Evolutionary conservation across 2,113 vertebrate species (phyloP), one percentile per base, ranked within the genome.

Genomic region (Alouatta palliata): DNA sequence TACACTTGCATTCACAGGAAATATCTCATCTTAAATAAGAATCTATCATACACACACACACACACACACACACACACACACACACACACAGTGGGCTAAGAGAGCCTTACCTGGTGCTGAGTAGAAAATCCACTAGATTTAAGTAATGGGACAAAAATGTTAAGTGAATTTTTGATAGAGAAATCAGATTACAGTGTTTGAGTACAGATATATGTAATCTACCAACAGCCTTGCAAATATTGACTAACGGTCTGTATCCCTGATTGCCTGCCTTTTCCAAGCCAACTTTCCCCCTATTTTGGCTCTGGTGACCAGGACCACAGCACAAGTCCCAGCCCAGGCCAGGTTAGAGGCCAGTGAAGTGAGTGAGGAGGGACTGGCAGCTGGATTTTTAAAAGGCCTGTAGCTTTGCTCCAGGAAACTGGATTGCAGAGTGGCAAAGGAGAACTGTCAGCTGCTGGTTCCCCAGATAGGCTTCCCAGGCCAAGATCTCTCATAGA

Each of bases 111-210:
- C 76, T 90, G 66, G 94, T 30, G 19, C 49, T 61, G 35, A 86
- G 52, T 79, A 93, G 90, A 92, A 86, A 85, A 96, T 87, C 10
- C 54, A 79, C 84, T 87, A 61, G 54, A 81, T 37, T 64, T 91
- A 90, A 93, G 71, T 52, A 68, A 75, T 80, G 49, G 66, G 58
- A 90, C 43, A 71, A 96, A 96, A 96, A 96, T 85, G 61, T 91
- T 97, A 92, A 97, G 96, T 97, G 77, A 88, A 87, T 95, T 98
- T 98, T 92, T 97, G 95, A 97, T 89, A 58, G 94, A 91, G 47
- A 97, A 97, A 94, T 97, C 90, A 98, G 97, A 98, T 96, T 96
- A 40, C 85, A 83, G 40, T 97, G 95, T 98, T 98, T 97, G 97
- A 95, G 70, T 81, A 97, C 54, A 97, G 94, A 91, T 97, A 93